Conservation (phyloP, 2,888 invertebrate genomes). For the Anoplius nigerrimus region DNA sequence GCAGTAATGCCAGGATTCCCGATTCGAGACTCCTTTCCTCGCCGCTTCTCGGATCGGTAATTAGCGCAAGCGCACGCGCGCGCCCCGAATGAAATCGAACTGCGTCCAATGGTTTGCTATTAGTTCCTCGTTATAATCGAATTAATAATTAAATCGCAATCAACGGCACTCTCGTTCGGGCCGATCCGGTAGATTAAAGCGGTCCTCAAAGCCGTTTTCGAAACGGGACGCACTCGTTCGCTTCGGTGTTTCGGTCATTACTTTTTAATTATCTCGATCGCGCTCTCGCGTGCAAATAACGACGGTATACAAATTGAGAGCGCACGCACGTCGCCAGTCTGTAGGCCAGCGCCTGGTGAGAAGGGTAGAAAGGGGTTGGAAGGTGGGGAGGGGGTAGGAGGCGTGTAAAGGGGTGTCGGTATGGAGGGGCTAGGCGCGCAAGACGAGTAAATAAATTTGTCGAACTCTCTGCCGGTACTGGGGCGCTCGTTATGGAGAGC, state of each 20-base stretch:
- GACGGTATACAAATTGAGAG: conserved; percentile 40
- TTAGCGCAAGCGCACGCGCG: background rate
- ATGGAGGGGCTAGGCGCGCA: conserved; percentile 9
- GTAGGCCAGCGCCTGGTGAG: background rate
- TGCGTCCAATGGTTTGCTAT: conserved; percentile 26
- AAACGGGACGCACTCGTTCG: conserved; percentile 34
- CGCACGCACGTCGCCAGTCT: conserved; percentile 7
- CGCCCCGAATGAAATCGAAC: background rate
- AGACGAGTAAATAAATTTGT: conserved; percentile 59
- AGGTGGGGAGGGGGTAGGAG: background rate
- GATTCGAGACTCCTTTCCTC: background rate
- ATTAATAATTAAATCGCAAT: conserved; percentile 44
- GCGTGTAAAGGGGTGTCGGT: background rate
- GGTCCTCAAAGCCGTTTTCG: conserved; percentile 12
- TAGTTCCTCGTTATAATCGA: conserved; percentile 36
- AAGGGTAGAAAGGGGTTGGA: conserved; percentile 17
- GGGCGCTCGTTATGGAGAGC: conserved; percentile 46
- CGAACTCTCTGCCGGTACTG: conserved; percentile 48
- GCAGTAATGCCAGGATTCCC: background rate
- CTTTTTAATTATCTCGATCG: conserved; percentile 54
- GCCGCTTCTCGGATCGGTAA: background rate
- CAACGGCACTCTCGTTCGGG: background rate
- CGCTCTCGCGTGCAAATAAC: conserved; percentile 34
- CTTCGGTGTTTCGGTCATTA: conserved; percentile 37
- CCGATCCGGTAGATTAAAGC: conserved; percentile 21